These are phyloP conservation scores for Amaurobius ferox DNA, from an alignment of 2,888 invertebrate species.

Conservation along the genomic window DNA sequence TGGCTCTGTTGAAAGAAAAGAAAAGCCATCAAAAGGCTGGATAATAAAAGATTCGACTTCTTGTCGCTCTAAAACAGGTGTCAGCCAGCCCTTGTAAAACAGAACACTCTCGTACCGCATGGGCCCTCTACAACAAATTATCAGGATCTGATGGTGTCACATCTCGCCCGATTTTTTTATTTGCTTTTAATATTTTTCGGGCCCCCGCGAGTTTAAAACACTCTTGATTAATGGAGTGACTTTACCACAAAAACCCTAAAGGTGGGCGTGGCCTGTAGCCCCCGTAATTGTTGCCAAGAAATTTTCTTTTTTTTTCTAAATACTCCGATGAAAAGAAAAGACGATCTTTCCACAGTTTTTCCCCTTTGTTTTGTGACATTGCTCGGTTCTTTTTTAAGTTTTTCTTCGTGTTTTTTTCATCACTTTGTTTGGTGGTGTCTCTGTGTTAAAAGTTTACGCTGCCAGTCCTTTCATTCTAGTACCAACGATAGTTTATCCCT, in stretches of 20 bases:
- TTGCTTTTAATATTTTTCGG: background rate
- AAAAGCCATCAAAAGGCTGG: constrained; percentile 8
- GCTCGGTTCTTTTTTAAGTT: background rate
- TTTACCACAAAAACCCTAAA: constrained; percentile 53
- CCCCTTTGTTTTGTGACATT: constrained; percentile 19
- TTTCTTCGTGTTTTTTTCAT: constrained; percentile 12
- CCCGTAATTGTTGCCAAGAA: constrained; percentile 58
- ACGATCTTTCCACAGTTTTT: background rate
- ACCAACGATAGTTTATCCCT: constrained; percentile 52
- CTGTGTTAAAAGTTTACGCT: constrained; percentile 55
- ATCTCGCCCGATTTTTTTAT: background rate
- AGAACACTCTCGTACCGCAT: constrained; percentile 24
- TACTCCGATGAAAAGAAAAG: constrained; percentile 49
- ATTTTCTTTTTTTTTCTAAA: constrained; percentile 41
- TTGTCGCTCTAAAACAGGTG: constrained; percentile 59
- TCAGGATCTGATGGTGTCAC: constrained; percentile 59
- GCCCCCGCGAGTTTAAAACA: constrained; percentile 35
- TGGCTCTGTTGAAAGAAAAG: constrained; percentile 51
- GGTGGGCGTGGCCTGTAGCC: constrained; percentile 44
- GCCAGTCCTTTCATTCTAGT: constrained; percentile 42
- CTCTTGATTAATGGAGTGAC: constrained; percentile 63
- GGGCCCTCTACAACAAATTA: constrained; percentile 64
- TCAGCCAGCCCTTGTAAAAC: constrained; percentile 58
- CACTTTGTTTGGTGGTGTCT: constrained; percentile 29
- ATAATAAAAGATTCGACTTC: constrained; percentile 43